Evolutionary conservation across 2,888 invertebrate genomes (phyloP), one percentile per base, ranked within the genome.

Genomic region (Acrocera orbiculus): DNA sequence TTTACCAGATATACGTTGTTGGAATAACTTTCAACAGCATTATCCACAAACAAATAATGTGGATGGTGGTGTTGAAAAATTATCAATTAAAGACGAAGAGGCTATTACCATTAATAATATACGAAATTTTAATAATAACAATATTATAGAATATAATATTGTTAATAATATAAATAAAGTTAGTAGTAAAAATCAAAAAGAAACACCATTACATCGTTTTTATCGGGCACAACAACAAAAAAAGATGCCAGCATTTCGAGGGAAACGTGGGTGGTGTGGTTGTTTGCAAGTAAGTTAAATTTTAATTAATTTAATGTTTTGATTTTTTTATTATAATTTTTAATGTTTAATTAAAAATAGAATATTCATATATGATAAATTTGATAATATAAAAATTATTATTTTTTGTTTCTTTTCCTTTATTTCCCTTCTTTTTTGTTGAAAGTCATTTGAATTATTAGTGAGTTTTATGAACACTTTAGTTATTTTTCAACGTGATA

Each of bases 251-350:
- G 76, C 76, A 16, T 61, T 60, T 40, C 47, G 60, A 9, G 60
- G 76, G 40, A 66, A 70, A 49, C 66, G 73, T 51, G 60, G 54
- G 37, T 69, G 70, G 68, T 85, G 85, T 68, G 82, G 83, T 50
- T 85, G 85, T 53, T 64, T 85, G 43, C 80, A 85, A 71, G 85
- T 83, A 55, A 65, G 63, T 52, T 15, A 4, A 28, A 2, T 8
- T 3, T 22, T 22, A 9, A 3, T n/a, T n/a, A n/a, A n/a, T n/a
- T n/a, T n/a, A n/a, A n/a, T n/a, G n/a, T n/a, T n/a, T n/a, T n/a
- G n/a, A n/a, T n/a, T n/a, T n/a, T n/a, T n/a, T n/a, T n/a, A n/a
- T n/a, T n/a, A n/a, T n/a, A n/a, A n/a, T n/a, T n/a, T n/a, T n/a
- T n/a, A n/a, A n/a, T n/a, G n/a, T n/a, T n/a, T n/a, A n/a, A n/a